Base-by-base conservation (phyloP, 2,797 vertebrate species). In the Eulemur coronatus region DNA sequence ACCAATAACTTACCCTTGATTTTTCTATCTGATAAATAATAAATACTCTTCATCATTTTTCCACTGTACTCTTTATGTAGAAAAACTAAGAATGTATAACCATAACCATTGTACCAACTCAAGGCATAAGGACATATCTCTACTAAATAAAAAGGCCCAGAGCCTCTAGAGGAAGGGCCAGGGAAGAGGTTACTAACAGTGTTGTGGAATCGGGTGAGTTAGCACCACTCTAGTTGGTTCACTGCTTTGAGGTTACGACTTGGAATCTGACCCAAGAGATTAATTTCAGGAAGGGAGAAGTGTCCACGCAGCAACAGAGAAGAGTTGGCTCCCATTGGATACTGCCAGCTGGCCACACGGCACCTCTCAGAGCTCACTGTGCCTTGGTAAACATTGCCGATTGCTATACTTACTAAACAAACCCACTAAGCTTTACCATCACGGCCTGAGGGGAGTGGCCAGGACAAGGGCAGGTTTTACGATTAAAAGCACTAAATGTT, bases 211-310 rank as follows among this genome's bases (percentile, higher is more conserved):
- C 4, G 1, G 30, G 33, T 89, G 52, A 85, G 75, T 72, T 76
- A 87, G 55, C 9, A 17, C 38, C 52, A 52, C 43, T 92, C 43
- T 50, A 91, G 57, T 12, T 95, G 75, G 75, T 70, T 89, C 92
- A 55, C 18, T 96, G 65, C 75, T 96, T 94, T 96, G 87, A 96
- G 88, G 50, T 59, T 86, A 67, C 50, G 94, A 67, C 52, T 95
- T 91, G 70, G 80, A 95, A 87, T 94, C 50, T 76, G 84, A 95
- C 65, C 63, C 30, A 79, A 89, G 59, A 96, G 88, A 93, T 84
- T 91, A 91, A 89, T 91, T 75, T 89, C 63, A 84, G 84, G 61
- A 84, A 96, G 48, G 57, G 20, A 97, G 80, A 87, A 59, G 86
- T 73, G 26, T 92, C 87, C 65, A 84, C 17, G 33, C 20, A 79